Conservation (phyloP, 2,888 invertebrate genomes). For the Trachelus stipa region DNA sequence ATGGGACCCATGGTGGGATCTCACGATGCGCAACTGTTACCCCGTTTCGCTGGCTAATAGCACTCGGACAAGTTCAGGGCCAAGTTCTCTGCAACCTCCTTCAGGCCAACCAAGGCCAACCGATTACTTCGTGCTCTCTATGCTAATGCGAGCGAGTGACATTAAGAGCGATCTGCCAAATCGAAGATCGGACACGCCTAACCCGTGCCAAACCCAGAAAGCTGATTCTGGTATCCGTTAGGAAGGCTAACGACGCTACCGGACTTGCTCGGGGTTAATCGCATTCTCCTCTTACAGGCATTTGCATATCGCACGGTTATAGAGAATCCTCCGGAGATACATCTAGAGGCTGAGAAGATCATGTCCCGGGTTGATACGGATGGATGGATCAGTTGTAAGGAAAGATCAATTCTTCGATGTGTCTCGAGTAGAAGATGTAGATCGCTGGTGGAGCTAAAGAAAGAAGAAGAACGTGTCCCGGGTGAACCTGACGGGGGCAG, state of each 20-base stretch:
- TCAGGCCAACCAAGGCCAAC: conserved; percentile 41
- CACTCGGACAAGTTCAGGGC: conserved; percentile 56
- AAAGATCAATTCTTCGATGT: background rate
- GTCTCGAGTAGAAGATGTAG: background rate
- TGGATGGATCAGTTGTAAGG: background rate
- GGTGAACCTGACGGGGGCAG: conserved; percentile 55
- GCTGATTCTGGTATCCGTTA: background rate
- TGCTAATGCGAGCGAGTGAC: conserved; percentile 21
- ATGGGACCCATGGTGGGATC: background rate
- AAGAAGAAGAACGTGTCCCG: conserved; percentile 10
- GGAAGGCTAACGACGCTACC: background rate
- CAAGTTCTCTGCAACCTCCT: conserved; percentile 44
- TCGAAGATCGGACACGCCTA: background rate
- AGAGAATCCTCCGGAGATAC: background rate
- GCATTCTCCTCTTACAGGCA: background rate
- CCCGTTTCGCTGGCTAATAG: background rate
- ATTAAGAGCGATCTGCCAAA: background rate
- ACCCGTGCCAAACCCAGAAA: background rate
- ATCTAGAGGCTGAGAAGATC: background rate
- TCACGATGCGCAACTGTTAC: background rate
- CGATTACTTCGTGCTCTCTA: conserved; percentile 41
- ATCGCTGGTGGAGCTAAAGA: conserved; percentile 14
- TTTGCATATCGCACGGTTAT: background rate
- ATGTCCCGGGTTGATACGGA: background rate
- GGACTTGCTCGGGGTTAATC: background rate